phyloP scores from a whole-genome alignment of 2,888 invertebrate genomes.

The Acanthosepion pharaonis region DNA sequence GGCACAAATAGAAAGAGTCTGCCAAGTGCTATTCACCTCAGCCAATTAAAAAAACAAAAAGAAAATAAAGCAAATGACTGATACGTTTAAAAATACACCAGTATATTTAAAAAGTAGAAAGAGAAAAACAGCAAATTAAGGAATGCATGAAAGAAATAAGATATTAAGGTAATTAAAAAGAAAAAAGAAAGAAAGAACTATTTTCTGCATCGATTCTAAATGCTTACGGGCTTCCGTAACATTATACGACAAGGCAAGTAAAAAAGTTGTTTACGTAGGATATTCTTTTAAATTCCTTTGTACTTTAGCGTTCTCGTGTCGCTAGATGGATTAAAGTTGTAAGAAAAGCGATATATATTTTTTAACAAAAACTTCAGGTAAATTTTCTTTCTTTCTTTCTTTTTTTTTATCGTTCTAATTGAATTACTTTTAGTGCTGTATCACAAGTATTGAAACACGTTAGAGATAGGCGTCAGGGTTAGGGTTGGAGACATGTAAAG shows the following conservation, averaged over 20 bases:
- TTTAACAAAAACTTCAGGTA: background rate
- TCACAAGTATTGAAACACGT: background rate
- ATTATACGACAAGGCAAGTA: background rate
- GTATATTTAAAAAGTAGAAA: background rate
- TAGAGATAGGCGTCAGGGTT: background rate
- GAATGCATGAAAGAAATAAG: background rate
- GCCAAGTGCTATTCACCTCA: background rate
- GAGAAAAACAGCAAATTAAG: no score
- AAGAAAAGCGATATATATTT: background rate
- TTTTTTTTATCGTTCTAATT: background rate
- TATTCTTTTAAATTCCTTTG: background rate
- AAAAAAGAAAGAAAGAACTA: background rate
- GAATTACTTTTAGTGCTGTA: background rate
- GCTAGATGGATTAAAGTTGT: background rate
- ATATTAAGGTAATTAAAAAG: background rate
- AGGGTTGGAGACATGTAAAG: no score
- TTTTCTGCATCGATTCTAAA: background rate
- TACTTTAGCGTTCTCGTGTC: background rate
- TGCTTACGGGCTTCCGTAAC: background rate
- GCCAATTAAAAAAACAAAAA: background rate
- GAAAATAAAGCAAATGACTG: no score
- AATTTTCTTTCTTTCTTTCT: background rate
- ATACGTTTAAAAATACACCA: background rate
- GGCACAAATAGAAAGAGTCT: background rate
- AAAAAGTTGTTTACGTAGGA: background rate